These are phyloP conservation scores for Musca domestica DNA, from an alignment of 1,140 invertebrate species.

Conservation along the genomic window DNA sequence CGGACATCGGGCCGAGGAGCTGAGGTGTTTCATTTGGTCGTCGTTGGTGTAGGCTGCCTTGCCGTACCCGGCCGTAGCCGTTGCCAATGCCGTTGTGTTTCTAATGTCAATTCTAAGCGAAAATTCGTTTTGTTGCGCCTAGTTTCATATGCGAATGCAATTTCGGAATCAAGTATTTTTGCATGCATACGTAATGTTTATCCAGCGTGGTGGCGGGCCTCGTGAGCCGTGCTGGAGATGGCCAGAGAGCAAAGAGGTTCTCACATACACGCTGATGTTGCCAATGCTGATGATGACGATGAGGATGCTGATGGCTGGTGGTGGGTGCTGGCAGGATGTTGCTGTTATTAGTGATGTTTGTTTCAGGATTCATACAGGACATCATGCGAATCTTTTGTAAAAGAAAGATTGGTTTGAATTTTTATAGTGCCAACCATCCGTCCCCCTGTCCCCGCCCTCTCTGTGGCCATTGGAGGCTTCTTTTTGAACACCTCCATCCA, in stretches of 20 bases:
- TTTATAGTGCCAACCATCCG: neutral
- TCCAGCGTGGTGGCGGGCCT: neutral
- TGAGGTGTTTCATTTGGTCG: neutral
- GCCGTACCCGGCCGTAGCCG: too few species aligned
- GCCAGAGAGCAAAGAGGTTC: too few species aligned
- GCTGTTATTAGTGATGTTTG: too few species aligned
- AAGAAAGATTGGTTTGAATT: neutral
- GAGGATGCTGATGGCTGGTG: too few species aligned
- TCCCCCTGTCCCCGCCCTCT: too few species aligned
- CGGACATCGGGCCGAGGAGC: neutral
- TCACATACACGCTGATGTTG: too few species aligned
- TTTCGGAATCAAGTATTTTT: slow-evolving; percentile 17
- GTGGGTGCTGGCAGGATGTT: too few species aligned
- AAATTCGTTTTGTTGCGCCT: slow-evolving; percentile 21
- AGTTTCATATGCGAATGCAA: slow-evolving; percentile 18
- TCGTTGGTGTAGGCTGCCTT: neutral
- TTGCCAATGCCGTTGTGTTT: slow-evolving; percentile 5
- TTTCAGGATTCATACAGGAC: too few species aligned
- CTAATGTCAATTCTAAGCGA: slow-evolving; percentile 21
- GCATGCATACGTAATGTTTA: slow-evolving; percentile 19
- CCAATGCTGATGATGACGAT: too few species aligned
- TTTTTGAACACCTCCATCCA: too few species aligned
- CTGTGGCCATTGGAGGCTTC: neutral
- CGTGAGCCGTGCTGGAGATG: neutral
- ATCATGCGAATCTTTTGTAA: neutral